These are phyloP conservation scores for Apodemia zela DNA, from an alignment of 2,888 invertebrate genomes.

Conservation along the genomic window DNA sequence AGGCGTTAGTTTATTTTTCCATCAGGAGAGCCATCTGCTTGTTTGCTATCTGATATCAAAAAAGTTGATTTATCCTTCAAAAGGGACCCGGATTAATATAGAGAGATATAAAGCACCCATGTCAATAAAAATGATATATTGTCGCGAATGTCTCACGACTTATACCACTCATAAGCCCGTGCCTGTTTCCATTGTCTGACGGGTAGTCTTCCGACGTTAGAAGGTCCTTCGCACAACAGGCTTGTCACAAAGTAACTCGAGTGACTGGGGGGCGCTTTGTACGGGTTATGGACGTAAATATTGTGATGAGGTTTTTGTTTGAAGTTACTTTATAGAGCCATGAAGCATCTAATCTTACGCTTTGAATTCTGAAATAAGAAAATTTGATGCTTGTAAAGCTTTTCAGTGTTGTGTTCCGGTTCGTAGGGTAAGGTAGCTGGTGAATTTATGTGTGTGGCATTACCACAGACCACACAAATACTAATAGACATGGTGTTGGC, in stretches of 20 bases:
- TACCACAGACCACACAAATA: no score
- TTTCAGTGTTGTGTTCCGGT: no score
- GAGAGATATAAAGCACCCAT: background rate
- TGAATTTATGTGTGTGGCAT: no score
- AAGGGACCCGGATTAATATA: no score
- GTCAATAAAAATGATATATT: background rate
- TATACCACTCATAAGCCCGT: background rate
- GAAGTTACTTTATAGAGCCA: background rate
- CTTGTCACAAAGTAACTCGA: slow-evolving; percentile 3
- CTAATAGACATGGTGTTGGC: no score
- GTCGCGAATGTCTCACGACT: background rate
- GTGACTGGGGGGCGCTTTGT: slow-evolving; percentile 7
- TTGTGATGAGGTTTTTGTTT: slow-evolving; percentile 4
- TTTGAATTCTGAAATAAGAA: no score
- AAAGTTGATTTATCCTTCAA: no score
- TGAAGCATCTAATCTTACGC: background rate
- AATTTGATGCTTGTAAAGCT: no score
- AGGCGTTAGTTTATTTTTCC: no score
- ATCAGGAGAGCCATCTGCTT: no score
- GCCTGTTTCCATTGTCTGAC: slow-evolving; percentile 12
- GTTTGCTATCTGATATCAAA: no score
- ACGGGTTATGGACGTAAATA: background rate
- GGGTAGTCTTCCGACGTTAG: slow-evolving; percentile 10
- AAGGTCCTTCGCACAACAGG: slow-evolving; percentile 6
- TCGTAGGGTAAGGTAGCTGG: no score